Percentiles rank a stretch among this genome's conserved stretches.
Conservation (phyloP, 2,113 vertebrate species). For the Dinomys branickii region DNA sequence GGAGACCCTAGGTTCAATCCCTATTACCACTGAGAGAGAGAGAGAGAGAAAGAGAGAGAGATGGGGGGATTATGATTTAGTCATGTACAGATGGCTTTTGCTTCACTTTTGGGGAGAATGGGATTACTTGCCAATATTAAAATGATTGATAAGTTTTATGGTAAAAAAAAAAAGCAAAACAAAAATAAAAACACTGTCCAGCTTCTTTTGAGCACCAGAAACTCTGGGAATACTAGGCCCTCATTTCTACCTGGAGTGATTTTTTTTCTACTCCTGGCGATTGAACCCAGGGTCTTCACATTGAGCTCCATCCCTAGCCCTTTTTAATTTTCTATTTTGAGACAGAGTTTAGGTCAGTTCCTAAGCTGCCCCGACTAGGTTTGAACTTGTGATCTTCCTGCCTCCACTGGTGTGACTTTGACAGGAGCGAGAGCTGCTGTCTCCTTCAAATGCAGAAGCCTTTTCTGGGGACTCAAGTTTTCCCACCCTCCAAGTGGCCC, state of each 20-base stretch:
- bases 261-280: not conserved
- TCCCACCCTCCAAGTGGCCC: not conserved
- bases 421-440: not conserved
- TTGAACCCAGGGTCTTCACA: not conserved
- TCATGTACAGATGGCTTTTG: not conserved
- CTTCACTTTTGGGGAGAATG: slow-evolving; percentile 23
- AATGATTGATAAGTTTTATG: not conserved
- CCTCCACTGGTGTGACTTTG: not conserved
- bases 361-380: not conserved
- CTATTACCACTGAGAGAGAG: not conserved
- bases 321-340: not conserved
- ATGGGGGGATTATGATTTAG: not conserved
- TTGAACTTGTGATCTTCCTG: not conserved
- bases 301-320: not conserved
- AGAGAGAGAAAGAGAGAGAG: not conserved
- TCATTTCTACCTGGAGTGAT: not conserved
- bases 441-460: not conserved
- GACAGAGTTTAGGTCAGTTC: not conserved
- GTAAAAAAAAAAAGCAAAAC: not conserved
- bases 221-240: not conserved
- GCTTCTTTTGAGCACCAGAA: not conserved
- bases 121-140: not conserved
- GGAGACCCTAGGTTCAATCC: not conserved
- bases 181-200: not conserved
- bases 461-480: not conserved